Evolutionary conservation across 2,113 vertebrate genomes (phyloP).

Genomic region (Psammodynastes pulverulentus): DNA sequence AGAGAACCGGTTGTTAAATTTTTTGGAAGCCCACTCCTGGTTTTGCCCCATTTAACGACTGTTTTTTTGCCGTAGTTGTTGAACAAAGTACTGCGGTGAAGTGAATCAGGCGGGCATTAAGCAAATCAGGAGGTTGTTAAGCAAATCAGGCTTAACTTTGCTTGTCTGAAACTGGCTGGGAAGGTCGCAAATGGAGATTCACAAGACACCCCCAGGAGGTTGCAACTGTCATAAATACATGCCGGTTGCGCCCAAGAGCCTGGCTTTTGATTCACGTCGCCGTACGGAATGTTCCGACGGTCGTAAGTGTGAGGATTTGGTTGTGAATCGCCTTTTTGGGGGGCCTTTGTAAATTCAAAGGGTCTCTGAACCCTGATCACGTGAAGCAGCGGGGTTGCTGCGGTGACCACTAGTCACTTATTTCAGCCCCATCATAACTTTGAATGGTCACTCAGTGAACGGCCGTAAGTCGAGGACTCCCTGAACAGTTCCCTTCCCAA

Average conservation of each 20-base stretch:
- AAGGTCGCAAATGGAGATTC: background rate
- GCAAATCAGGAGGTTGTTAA: background rate
- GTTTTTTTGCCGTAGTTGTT: background rate
- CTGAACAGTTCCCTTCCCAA: background rate
- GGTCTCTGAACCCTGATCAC: background rate
- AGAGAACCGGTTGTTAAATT: too few relatives aligned
- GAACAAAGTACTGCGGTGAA: background rate
- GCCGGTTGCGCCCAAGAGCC: background rate
- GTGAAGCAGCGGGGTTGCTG: background rate
- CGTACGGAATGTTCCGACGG: background rate
- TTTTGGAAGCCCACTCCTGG: too few relatives aligned
- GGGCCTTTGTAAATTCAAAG: background rate
- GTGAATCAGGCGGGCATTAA: background rate
- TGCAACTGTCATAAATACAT: background rate
- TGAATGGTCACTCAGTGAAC: background rate
- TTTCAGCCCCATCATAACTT: background rate
- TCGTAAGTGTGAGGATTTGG: background rate
- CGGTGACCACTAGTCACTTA: background rate
- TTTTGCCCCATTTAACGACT: background rate
- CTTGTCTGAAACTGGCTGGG: background rate
- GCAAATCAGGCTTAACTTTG: background rate
- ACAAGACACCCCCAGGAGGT: background rate
- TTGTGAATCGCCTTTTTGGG: background rate
- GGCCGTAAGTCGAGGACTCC: background rate
- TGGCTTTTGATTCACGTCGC: background rate